Evolutionary conservation across 2,113 vertebrate species (phyloP), one percentile per base, ranked within the genome.

Genomic region (Fregetta grallaria): DNA sequence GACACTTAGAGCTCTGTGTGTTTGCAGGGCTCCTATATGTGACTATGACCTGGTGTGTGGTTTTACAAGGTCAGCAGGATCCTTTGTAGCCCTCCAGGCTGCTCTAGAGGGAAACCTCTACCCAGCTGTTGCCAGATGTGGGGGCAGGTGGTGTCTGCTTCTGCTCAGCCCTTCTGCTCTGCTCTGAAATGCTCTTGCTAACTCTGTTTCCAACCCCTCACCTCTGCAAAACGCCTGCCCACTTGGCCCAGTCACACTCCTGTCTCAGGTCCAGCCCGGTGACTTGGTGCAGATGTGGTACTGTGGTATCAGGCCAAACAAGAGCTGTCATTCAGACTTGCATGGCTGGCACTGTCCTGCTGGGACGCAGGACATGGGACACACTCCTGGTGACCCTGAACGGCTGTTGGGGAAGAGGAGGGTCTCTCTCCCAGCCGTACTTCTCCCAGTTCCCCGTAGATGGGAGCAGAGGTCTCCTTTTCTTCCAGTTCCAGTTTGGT

Each of bases 381-480:
- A 34, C 2, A 3, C 19, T 82, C 45, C 63, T 76, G 40, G n/a
- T 74, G 61, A 85, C 34, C 6, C 34, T 3, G 1, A 74, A 30
- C 0, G 4, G 23, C 55, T 66, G 32, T 42, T 32, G 30, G 45
- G 49, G 10, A 11, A 66, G n/a, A 30, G 17, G 4, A 2, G 17
- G 6, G 3, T 53, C 18, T 65, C 16, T 9, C 4, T 92, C 32
- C 56, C 47, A 55, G 65, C 10, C 21, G 47, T 96, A 89, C 84
- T 97, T 96, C 95, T 90, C 53, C 19, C 36, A 32, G 74, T 49
- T 93, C 87, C 91, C 95, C 93, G 0, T 85, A 96, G 94, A 96
- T 96, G 93, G 95, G 91, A 90, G 93, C 87, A 96, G 91, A 96
- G 86, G n/a, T 81, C 83, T 96, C 88, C 38, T 96, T 97, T 97